A percentile compares a stretch with the other conserved stretches of the same genome.
Evolutionary conservation across 2,113 vertebrate genomes (phyloP).

Genomic region (Perca flavescens): DNA sequence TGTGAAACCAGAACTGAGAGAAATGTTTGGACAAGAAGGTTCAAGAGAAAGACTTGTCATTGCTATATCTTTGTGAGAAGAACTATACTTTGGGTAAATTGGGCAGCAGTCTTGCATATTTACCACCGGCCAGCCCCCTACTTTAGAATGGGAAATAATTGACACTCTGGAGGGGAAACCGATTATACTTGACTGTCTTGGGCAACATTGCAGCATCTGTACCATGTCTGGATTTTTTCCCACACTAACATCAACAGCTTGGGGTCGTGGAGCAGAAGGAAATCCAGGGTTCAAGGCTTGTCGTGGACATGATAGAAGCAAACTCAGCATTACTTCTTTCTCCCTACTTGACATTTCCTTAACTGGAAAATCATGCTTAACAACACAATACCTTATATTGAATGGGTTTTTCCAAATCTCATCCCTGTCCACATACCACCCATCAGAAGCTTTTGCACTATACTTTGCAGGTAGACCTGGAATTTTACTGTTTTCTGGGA

Average conservation of each 20-base stretch:
- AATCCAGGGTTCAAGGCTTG: conserved; percentile 59
- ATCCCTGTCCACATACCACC: conserved; percentile 33
- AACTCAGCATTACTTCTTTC: conserved; percentile 57
- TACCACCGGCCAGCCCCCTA: conserved; percentile 22
- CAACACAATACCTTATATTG: not conserved
- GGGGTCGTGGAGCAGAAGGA: conserved; percentile 38
- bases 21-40: conserved; percentile 19
- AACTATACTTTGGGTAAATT: not conserved
- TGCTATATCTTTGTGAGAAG: conserved; percentile 13
- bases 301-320: conserved; percentile 56
- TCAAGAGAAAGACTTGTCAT: conserved; percentile 25
- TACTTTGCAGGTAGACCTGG: conserved; percentile 59
- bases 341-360: conserved; percentile 32
- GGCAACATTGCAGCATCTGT: conserved; percentile 50
- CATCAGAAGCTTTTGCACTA: not conserved
- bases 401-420: conserved; percentile 34
- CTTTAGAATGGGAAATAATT: conserved; percentile 6
- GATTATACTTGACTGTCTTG: conserved; percentile 49
- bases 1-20: conserved; percentile 25
- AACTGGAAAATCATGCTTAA: conserved; percentile 19
- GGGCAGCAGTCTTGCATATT: not conserved
- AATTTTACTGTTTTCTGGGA: conserved; percentile 56
- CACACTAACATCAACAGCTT: not conserved
- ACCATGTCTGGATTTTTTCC: conserved; percentile 35
- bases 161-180: conserved; percentile 59